Evolutionary conservation across 2,797 vertebrate species (phyloP), one percentile per base, ranked within the genome.

Genomic region (Falco novaeseelandiae): DNA sequence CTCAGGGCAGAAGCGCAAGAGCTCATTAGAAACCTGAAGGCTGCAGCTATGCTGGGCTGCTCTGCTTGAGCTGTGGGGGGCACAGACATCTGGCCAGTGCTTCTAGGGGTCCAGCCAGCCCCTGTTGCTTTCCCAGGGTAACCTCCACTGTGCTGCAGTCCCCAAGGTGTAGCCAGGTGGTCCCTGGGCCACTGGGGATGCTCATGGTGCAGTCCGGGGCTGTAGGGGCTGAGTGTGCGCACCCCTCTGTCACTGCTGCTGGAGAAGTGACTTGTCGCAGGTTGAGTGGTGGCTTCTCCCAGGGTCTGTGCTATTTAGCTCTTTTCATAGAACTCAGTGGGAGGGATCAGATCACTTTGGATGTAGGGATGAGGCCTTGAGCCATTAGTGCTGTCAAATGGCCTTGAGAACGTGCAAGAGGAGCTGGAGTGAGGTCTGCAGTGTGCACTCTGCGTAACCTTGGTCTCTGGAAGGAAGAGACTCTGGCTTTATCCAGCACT

Each of bases 51-150:
- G 54, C 29, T 10, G 3, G 61, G 44, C 52, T 26, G 30, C 51
- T 42, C 38, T 11, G 44, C 30, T n/a, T 12, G 0, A 12, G 48
- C 55, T 4, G 6, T 1, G 29, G 30, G 44, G 54, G 19, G 18
- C 54, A n/a, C 0, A 2, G 48, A 27, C 0, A 1, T 38, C 19
- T 18, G 69, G 69, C 22, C 40, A 18, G 23, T 1, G 17, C 38
- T 34, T 1, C 20, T 21, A 16, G 38, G 59, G 15, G 12, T 42
- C 76, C 44, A 49, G 42, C 19, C 8, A 9, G 30, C 0, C 7
- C 52, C 61, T 38, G 58, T 21, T 32, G 48, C 27, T 72, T 54
- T 63, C 58, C 58, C 2, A 5, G 71, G 44, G 52, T 36, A 25
- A 23, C 25, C 34, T 48, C 18, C 70, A 13, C 17, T 0, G 16